Evolutionary conservation across 1,140 invertebrate species (phyloP), one percentile per base, ranked within the genome.

Genomic region (Augochlora pura): DNA sequence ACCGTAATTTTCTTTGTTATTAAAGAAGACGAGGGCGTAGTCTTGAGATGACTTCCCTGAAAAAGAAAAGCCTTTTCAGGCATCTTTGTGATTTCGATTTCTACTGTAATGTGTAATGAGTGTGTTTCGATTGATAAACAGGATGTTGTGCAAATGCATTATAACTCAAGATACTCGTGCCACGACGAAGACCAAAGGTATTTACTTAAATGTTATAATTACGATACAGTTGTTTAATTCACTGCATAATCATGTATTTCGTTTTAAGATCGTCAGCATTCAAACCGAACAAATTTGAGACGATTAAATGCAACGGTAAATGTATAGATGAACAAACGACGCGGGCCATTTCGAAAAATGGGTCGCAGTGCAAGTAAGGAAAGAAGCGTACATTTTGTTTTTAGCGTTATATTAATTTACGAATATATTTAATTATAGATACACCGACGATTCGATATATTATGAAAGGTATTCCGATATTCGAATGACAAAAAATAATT

Each of bases 91-190:
- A 14, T 32, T 69, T 39, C 21, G 21, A 57, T 9, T 57, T 57
- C 18, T 21, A 7, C 6, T 54, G 21, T 21, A 54, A n/a, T 4
- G 52, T 54, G 21, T 57, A 57, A 57, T 57, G 21, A 57, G 21
- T 57, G 1, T 77, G 1, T 77, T 70, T 32, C 27, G 18, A 73
- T 70, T 49, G 57, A 62, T n/a, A 32, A 67, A 54, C 10, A 86
- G 84, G 75, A 82, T 49, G 38, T 85, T 23, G 66, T 86, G 52
- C 62, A 12, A 74, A 78, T 68, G 63, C 25, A 49, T 59, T 59
- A 52, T 27, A 63, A 39, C 12, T 10, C 38, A 9, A 77, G 54
- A 5, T 79, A 57, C 57, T 14, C 38, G 5, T 54, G 16, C 2
- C 63, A 38, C 0, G 14, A 23, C 25, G 23, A 68, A 9, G 57